Evolutionary conservation across 2,888 invertebrate species (phyloP).

Genomic region (Oxyteleia sp.): DNA sequence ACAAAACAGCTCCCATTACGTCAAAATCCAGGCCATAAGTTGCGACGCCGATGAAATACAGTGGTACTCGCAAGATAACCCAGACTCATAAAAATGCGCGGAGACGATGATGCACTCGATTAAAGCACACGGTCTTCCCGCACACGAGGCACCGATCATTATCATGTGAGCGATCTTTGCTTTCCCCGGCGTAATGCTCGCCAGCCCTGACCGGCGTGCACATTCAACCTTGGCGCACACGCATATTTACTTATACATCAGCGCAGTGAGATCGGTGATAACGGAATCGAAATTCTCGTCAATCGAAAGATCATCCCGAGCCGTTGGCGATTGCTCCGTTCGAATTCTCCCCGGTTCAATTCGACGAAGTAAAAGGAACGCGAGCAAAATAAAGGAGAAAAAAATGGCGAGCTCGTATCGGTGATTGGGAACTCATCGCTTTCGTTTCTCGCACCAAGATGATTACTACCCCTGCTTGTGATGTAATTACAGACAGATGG

Average conservation of each 20-base stretch:
- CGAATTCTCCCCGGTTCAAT: slow-evolving; percentile 28
- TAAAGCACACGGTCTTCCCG: slow-evolving; percentile 47
- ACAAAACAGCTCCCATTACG: too few species aligned
- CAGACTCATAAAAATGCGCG: slow-evolving; percentile 26
- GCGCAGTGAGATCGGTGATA: slow-evolving; percentile 47
- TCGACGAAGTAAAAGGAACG: slow-evolving; percentile 42
- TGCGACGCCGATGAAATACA: too few species aligned
- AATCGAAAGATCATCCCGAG: slow-evolving; percentile 66
- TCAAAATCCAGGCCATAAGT: too few species aligned
- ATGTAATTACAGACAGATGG: slow-evolving; percentile 69
- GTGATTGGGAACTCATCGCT: slow-evolving; percentile 67
- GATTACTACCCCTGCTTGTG: slow-evolving; percentile 68
- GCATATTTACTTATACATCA: slow-evolving; percentile 45
- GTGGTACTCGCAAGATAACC: slow-evolving; percentile 13
- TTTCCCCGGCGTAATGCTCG: slow-evolving; percentile 50
- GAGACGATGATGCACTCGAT: slow-evolving; percentile 40
- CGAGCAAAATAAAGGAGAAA: slow-evolving; percentile 25
- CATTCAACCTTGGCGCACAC: slow-evolving; percentile 24
- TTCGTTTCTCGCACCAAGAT: slow-evolving; percentile 70
- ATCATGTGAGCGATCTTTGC: slow-evolving; percentile 58
- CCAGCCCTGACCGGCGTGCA: slow-evolving; percentile 4
- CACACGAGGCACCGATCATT: slow-evolving; percentile 60
- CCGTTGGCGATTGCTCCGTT: slow-evolving; percentile 41
- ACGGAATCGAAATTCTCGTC: slow-evolving; percentile 69
- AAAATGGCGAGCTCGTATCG: slow-evolving; percentile 25